Evolutionary conservation across 2,797 vertebrate genomes (phyloP), one percentile per base, ranked within the genome.

Genomic region (Manis pentadactyla): DNA sequence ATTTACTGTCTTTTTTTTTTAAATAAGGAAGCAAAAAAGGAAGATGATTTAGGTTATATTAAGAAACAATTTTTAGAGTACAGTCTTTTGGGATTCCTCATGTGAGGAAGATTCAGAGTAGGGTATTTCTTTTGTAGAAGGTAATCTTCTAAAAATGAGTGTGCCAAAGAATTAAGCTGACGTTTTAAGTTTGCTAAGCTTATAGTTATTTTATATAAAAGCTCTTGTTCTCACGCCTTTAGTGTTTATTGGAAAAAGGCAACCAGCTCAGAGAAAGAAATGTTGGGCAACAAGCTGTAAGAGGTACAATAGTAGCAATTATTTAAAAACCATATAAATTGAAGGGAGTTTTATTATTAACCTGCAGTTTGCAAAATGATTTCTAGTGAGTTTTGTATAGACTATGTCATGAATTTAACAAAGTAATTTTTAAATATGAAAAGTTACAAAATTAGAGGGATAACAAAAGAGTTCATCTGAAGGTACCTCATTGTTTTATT

Each of bases 81-180:
- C 2, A 11, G 42, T 82, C 39, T 53, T 90, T 75, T 14, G 27
- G 34, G 61, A 15, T 75, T 93, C 74, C 18, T 95, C 18, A 11
- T 29, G 11, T 51, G 73, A 87, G 83, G 78, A 89, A 79, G 69
- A 75, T 21, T 77, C 25, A 93, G 63, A 57, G 14, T 53, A 95
- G 73, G 53, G 25, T 68, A 39, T 74, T 91, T 96, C 61, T 94
- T 81, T 90, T 85, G 55, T 92, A 90, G 79, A 77, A 93, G 53
- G 90, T 61, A 57, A 59, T 87, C 73, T 77, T 68, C 21, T 89
- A 37, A 88, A 97, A 89, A 55, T 64, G 29, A 89, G 18, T 85
- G 39, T 61, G 68, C 74, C 88, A 96, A 68, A 95, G 90, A 92
- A 59, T 64, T 69, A 90, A 49, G n/a, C 46, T 66, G 53, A 85